A percentile compares a stretch with the other conserved stretches of the same genome.
Evolutionary conservation across 2,797 vertebrate genomes (phyloP).

Genomic region (Cynodonichthys magdalenae): DNA sequence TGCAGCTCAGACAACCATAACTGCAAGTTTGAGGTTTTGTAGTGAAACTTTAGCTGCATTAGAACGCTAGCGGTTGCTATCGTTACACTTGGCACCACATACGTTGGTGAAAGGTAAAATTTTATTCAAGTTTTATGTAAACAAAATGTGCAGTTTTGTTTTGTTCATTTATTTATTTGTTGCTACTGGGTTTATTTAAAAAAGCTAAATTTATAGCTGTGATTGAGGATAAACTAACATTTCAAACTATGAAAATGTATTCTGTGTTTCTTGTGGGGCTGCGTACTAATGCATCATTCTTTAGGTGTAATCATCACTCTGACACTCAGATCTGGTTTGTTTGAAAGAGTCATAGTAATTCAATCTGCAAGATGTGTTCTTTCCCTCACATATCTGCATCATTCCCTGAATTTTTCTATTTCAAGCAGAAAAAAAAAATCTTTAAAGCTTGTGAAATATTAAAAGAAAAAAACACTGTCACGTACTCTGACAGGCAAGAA

Average conservation of each 20-base stretch:
- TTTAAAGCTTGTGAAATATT: neutral
- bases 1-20: no score
- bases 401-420: neutral
- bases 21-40: no score
- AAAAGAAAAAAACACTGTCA: neutral
- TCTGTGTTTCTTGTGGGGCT: no score
- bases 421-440: neutral
- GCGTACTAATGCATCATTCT: neutral
- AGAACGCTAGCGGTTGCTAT: no score
- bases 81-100: no score
- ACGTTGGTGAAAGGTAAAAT: neutral
- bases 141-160: neutral
- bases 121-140: no score
- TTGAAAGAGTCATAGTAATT: neutral
- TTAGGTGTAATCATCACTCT: neutral
- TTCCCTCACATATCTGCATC: slow-evolving; percentile 12
- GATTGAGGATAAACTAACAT: no score
- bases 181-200: no score
- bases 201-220: no score
- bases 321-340: slow-evolving; percentile 7
- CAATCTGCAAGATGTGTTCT: slow-evolving; percentile 6
- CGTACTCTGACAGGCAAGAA: neutral
- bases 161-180: neutral
- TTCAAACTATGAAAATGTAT: no score
- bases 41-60: no score